Evolutionary conservation across 2,113 vertebrate genomes (phyloP).

Genomic region (Guaruba guarouba): DNA sequence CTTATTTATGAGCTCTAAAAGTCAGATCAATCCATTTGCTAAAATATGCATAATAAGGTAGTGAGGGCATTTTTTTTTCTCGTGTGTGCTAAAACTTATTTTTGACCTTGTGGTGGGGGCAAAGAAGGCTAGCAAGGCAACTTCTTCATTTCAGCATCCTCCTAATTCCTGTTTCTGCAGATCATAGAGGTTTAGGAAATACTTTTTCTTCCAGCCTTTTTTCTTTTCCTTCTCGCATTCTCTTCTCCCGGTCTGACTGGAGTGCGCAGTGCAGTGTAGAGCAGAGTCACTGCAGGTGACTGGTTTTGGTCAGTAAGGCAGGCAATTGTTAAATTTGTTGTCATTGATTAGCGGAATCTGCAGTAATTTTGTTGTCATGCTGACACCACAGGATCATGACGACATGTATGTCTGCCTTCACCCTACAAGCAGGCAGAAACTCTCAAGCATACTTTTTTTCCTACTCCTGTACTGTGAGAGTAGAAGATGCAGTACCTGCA

Average conservation of each 20-base stretch:
- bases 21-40: not conserved
- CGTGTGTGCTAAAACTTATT: not conserved
- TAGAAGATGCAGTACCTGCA: not conserved
- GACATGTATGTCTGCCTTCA: not conserved
- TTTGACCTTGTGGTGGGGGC: not conserved
- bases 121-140: not conserved
- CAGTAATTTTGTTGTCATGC: not conserved
- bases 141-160: not conserved
- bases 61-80: not conserved
- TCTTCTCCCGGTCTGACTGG: not conserved
- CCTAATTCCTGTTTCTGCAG: not conserved
- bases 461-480: not conserved
- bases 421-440: not conserved
- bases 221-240: rapidly evolving
- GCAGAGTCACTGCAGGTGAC: too few species aligned
- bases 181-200: not conserved
- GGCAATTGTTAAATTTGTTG: not conserved
- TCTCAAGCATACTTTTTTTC: not conserved
- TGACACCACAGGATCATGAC: not conserved
- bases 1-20: not conserved
- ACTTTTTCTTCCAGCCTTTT: not conserved
- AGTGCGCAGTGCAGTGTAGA: not conserved
- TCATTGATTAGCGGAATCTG: not conserved
- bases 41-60: not conserved
- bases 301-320: rapidly evolving